Evolutionary conservation across 2,113 vertebrate species (phyloP).

Genomic region (Oreotrochilus melanogaster): DNA sequence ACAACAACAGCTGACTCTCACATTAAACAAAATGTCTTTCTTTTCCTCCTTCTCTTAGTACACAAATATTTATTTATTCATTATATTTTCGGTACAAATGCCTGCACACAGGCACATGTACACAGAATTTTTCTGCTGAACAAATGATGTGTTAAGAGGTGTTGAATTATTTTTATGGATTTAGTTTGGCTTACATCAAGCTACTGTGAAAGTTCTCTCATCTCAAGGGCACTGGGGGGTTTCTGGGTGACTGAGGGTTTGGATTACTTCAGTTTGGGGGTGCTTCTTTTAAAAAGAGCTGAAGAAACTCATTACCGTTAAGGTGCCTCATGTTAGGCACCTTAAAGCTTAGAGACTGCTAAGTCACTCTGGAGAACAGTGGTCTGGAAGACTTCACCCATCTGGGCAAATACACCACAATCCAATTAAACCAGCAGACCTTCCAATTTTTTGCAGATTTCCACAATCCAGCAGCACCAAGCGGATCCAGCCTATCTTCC

Average conservation of each 20-base stretch:
- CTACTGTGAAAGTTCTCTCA: not conserved
- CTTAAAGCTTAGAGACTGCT: not conserved
- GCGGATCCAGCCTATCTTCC: not conserved
- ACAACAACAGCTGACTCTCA: not conserved
- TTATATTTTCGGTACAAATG: not conserved
- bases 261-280: not conserved
- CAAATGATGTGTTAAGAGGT: not conserved
- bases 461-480: not conserved
- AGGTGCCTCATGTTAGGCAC: not conserved
- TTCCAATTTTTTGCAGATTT: slow-evolving; percentile 58
- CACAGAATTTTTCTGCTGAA: not conserved
- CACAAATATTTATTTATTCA: not conserved
- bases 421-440: slow-evolving; percentile 53
- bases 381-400: slow-evolving; percentile 19
- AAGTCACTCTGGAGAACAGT: slow-evolving; percentile 37
- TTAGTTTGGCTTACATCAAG: not conserved
- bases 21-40: not conserved
- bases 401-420: slow-evolving; percentile 52
- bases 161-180: not conserved
- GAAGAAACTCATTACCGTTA: not conserved
- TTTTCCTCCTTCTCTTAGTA: not conserved
- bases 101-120: not conserved
- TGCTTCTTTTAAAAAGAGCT: not conserved
- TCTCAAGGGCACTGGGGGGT: not conserved
- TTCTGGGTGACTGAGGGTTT: not conserved